Percentiles rank a stretch among this genome's conserved stretches.
Evolutionary conservation across 2,888 invertebrate genomes (phyloP).

Genomic region (Tenthredo distinguenda): DNA sequence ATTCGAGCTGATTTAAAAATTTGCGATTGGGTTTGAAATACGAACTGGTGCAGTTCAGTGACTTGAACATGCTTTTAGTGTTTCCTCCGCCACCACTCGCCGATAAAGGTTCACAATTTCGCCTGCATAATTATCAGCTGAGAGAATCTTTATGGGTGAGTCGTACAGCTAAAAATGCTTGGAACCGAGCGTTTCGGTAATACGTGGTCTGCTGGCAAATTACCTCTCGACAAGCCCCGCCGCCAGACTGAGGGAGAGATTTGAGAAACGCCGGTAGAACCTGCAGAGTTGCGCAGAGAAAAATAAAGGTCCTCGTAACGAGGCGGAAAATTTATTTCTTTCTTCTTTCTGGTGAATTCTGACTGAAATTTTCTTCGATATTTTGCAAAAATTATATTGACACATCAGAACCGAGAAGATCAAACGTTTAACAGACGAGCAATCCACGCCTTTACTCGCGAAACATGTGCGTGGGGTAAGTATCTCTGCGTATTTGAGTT

Average conservation of each 20-base stretch:
- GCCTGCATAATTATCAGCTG: conserved; percentile 69
- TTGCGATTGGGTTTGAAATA: conserved; percentile 7
- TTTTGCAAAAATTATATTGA: neutral
- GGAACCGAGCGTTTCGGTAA: conserved; percentile 57
- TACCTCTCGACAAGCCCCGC: conserved; percentile 36
- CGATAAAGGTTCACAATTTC: conserved; percentile 68
- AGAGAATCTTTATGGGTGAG: conserved; percentile 69
- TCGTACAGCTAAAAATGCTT: conserved; percentile 68
- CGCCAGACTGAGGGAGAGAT: conserved; percentile 42
- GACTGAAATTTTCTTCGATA: neutral
- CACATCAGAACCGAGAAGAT: neutral
- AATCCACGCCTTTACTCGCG: neutral
- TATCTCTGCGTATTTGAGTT: conserved; percentile 13
- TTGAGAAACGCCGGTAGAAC: conserved; percentile 34
- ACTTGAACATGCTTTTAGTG: conserved; percentile 29
- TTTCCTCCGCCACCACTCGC: conserved; percentile 32
- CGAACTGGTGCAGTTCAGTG: conserved; percentile 30
- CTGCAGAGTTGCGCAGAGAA: neutral
- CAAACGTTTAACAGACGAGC: neutral
- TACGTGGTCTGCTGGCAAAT: conserved; percentile 51
- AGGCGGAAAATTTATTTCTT: neutral
- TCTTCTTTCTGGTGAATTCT: neutral
- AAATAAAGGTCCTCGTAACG: neutral
- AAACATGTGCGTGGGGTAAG: neutral
- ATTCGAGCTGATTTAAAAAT: neutral